Evolutionary conservation across 1,140 invertebrate species (phyloP), one percentile per base, ranked within the genome.

Genomic region (Globodera ellingtonae): DNA sequence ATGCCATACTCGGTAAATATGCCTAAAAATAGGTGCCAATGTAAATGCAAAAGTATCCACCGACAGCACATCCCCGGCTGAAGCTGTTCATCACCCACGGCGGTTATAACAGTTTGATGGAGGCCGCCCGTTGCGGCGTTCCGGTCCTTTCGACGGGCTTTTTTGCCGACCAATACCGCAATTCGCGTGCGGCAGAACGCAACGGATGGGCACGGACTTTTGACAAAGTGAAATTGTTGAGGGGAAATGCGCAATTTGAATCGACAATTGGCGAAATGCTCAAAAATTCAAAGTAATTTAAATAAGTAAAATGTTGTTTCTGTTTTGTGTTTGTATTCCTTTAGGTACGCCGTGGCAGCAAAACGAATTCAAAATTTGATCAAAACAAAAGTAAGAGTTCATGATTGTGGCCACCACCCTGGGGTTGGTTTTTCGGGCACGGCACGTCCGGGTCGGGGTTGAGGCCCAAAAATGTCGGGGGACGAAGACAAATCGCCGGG

Each of bases 1-100:
- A 50, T 8, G 79, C 74, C 56, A 52, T 84, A 21, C 72, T 84
- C 21, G 78, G 80, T 83, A 50, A 35, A 78, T n/a, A n/a, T 46
- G 44, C 46, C 10, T 46, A 10, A 35, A 35, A 35, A 35, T 35
- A 35, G 1, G 1, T 35, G n/a, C n/a, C n/a, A n/a, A 3, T 35
- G 35, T 35, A 35, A 35, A 35, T 78, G 46, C 9, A 13, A 46
- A 13, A n/a, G n/a, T 59, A 13, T 72, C 65, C 66, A 7, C 10
- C n/a, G 35, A 10, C 67, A 81, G 83, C 65, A 9, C 84, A 84
- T 62, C 69, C 81, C 6, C 56, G 79, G 21, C 65, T 81, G 24
- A 78, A 76, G 50, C 67, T 86, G 59, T 86, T 86, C 74, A 80
- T 86, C 52, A 87, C 84, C 5, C 85, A 86, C 79, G 83, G 76